phyloP scores from a whole-genome alignment of 2,888 invertebrate genomes.

The Eretmocerus hayati region DNA sequence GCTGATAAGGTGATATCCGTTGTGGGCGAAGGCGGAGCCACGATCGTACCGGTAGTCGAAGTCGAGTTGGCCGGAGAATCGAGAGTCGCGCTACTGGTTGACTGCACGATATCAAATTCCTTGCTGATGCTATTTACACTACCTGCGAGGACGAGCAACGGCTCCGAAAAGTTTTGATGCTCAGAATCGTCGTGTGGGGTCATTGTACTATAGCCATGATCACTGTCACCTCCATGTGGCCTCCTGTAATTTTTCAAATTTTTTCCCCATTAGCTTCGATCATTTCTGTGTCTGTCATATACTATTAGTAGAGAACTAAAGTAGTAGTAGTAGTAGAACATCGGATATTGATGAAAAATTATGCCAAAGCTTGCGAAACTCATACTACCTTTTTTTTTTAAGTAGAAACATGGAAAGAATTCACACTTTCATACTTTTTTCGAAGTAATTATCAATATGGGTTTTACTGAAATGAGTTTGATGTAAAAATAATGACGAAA shows the following conservation, averaged over 20 bases:
- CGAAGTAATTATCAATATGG: no score
- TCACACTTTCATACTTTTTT: no score
- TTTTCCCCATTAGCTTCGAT: no score
- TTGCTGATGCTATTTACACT: constrained; percentile 20
- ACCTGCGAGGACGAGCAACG: constrained; percentile 36
- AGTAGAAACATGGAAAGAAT: no score
- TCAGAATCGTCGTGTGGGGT: constrained; percentile 87
- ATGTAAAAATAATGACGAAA: no score
- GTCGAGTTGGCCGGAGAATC: constrained; percentile 18
- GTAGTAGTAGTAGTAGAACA: no score
- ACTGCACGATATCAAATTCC: constrained; percentile 16
- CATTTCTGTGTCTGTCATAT: no score
- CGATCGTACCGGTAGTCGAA: constrained; percentile 29
- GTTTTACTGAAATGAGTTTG: no score
- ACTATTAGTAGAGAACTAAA: no score
- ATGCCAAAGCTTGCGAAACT: no score
- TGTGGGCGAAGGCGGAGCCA: constrained; percentile 48
- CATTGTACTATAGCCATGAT: constrained; percentile 93
- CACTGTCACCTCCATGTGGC: constrained; percentile 73
- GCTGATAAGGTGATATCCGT: constrained; percentile 50
- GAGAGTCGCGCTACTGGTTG: constrained; percentile 9
- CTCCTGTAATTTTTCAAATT: constrained; percentile 52
- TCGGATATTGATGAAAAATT: no score
- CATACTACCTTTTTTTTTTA: no score
- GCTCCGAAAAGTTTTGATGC: constrained; percentile 64